Conservation (phyloP, 2,888 invertebrate genomes). For the Leistus spinibarbis region DNA sequence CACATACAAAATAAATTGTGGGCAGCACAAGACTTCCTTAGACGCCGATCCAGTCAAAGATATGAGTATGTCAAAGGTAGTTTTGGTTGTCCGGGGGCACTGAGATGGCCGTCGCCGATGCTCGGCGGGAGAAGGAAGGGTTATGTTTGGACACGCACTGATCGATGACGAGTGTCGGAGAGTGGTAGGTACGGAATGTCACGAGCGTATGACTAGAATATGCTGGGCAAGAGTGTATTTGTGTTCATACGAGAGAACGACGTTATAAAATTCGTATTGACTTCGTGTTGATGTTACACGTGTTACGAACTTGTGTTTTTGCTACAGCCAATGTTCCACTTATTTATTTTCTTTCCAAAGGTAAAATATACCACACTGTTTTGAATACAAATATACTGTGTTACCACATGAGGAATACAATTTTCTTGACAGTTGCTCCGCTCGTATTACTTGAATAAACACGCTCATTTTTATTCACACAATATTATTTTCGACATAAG, state of each 20-base stretch:
- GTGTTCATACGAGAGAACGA: not conserved
- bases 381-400: not conserved
- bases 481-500: no score
- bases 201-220: slow-evolving; percentile 9
- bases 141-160: slow-evolving; percentile 37
- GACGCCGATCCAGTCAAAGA: slow-evolving; percentile 15
- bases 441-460: not conserved
- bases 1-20: no score
- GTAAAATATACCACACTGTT: not conserved
- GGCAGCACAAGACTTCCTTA: no score
- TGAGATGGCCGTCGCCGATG: not conserved
- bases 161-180: slow-evolving; percentile 25
- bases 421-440: not conserved
- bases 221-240: not conserved
- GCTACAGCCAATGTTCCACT: not conserved
- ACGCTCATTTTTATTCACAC: no score
- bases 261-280: not conserved
- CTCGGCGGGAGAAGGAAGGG: slow-evolving; percentile 4
- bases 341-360: not conserved
- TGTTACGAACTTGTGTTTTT: not conserved
- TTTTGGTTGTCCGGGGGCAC: not conserved
- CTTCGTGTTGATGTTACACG: not conserved
- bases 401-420: not conserved
- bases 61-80: slow-evolving; percentile 8
- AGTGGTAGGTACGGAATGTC: slow-evolving; percentile 25